These are phyloP conservation scores for Litocranius walleri DNA, from an alignment of 2,113 vertebrate species.

Conservation along the genomic window DNA sequence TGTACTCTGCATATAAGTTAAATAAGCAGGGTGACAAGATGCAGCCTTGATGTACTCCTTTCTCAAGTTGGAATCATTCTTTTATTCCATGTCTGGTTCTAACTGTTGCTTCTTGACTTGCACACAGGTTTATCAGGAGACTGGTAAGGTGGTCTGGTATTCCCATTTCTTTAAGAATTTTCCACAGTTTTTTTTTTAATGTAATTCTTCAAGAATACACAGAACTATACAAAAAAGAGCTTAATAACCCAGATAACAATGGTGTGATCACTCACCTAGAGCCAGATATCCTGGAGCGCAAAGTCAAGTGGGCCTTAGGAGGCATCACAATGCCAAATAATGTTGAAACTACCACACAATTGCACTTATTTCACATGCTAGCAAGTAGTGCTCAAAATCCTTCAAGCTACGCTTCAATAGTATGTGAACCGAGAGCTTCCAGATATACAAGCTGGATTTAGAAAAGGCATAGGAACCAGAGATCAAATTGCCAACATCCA, in stretches of 20 bases:
- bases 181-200: background rate
- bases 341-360: background rate
- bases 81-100: fast-evolving
- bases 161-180: background rate
- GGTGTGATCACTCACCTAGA: background rate
- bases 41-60: background rate
- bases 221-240: background rate
- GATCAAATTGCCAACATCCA: background rate
- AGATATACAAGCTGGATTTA: background rate
- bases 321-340: background rate
- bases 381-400: background rate
- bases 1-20: background rate
- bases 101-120: background rate
- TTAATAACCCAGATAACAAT: background rate
- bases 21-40: background rate
- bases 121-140: background rate
- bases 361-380: background rate
- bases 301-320: background rate
- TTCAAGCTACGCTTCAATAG: background rate
- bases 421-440: background rate
- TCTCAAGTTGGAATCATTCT: background rate
- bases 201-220: background rate
- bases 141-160: background rate
- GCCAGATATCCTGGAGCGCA: background rate
- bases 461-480: background rate